These are phyloP conservation scores for Laupala kohalensis DNA, from an alignment of 1,140 invertebrate species.

Conservation along the genomic window DNA sequence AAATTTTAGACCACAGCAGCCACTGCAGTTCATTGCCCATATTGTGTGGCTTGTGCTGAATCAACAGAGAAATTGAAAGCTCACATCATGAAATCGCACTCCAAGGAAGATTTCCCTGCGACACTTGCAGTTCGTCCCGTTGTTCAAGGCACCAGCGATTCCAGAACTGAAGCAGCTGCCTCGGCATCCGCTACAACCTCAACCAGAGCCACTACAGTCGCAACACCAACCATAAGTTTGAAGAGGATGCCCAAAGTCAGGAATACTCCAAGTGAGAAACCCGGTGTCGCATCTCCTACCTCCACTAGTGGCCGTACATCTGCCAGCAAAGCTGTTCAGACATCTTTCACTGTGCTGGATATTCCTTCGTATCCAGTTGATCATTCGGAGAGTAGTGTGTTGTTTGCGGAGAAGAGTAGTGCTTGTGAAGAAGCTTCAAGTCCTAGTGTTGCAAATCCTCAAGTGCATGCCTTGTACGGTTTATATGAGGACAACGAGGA, in stretches of 20 bases:
- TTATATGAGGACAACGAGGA: neutral
- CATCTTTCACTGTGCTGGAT: neutral
- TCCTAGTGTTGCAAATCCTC: neutral
- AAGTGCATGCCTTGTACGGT: neutral
- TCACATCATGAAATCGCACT: neutral
- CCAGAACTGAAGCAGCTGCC: neutral
- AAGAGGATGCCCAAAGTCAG: no score
- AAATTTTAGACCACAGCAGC: neutral
- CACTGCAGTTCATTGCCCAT: neutral
- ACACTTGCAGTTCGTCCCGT: neutral
- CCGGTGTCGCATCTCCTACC: neutral
- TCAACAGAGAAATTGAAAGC: neutral
- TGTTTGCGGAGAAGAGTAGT: no score
- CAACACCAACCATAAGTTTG: neutral
- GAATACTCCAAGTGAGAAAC: neutral
- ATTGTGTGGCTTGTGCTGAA: neutral
- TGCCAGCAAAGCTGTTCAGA: neutral
- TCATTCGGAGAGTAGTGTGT: neutral
- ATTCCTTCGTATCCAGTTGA: neutral
- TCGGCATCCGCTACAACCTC: neutral
- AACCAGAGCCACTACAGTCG: neutral
- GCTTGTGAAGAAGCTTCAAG: no score
- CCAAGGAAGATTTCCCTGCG: no score
- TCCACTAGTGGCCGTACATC: neutral
- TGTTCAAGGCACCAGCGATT: neutral